phyloP scores from a whole-genome alignment of 2,113 vertebrate species.

The Chionomys nivalis region DNA sequence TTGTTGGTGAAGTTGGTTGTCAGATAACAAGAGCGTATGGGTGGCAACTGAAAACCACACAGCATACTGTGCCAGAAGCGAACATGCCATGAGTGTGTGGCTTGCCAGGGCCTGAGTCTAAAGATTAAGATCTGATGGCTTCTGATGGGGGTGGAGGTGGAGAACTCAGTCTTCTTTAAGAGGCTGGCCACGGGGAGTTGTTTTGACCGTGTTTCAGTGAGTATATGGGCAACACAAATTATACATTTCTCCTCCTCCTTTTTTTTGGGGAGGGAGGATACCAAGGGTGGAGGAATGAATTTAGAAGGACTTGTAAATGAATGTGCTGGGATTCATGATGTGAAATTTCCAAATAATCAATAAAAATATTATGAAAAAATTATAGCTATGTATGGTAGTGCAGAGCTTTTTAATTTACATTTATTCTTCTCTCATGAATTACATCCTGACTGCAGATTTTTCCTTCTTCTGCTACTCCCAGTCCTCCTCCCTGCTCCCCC shows the following conservation, averaged over 20 bases:
- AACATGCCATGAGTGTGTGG: background rate
- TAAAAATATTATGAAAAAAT: background rate
- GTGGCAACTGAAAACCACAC: background rate
- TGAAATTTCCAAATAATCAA: background rate
- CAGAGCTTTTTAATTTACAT: background rate
- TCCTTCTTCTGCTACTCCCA: background rate
- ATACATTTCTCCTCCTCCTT: background rate
- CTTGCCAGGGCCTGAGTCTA: background rate
- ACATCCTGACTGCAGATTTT: background rate
- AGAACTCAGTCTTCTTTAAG: background rate
- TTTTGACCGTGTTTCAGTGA: background rate
- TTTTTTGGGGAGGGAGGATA: fast-evolving
- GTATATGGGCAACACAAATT: background rate
- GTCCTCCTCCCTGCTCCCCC: background rate
- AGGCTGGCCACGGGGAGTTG: background rate
- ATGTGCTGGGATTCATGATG: background rate
- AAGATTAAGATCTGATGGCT: background rate
- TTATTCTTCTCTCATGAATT: background rate
- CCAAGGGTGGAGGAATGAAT: background rate
- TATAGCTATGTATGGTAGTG: background rate
- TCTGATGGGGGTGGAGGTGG: background rate
- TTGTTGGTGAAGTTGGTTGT: background rate
- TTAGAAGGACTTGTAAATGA: background rate
- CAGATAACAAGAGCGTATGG: background rate
- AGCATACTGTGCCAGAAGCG: background rate